Evolutionary conservation across 2,797 vertebrate species (phyloP), one percentile per base, ranked within the genome.

Genomic region (Mico argentatus): DNA sequence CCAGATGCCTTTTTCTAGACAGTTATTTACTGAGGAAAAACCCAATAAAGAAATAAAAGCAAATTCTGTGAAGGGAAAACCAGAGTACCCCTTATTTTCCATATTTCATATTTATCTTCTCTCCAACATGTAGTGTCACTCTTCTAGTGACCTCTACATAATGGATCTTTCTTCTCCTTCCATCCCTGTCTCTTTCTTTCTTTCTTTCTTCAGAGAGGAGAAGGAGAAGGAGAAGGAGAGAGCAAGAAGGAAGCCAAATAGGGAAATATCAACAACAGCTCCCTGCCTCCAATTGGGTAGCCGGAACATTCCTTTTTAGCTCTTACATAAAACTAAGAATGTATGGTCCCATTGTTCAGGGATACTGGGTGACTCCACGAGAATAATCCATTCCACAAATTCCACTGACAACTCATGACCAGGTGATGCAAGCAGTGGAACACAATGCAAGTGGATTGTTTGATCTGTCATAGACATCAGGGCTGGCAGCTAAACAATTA

Each of bases 321-420:
- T 72, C 92, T 94, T 88, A 91, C 2, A 67, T 84, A 83, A 97
- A 97, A 91, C 72, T 1, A 59, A 82, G 97, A 96, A 85, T 87
- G 94, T 80, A 81, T 39, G 82, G 36, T 64, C 19, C 46, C 88
- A 76, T 95, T 97, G 94, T 96, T 96, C 39, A 30, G 88, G 87
- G 93, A 50, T 88, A 75, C 48, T 72, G 61, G 82, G 96, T 91
- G 93, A 96, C 83, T 94, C 67, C 70, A 24, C 70, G 93, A 96
- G 98, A 98, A 98, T 97, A 98, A 95, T 88, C 94, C 97, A 98
- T 98, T 98, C 98, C 98, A 88, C 24, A 84, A 93, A 92, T 98
- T 98, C 98, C 98, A 93, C 41, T 5, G 17, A 90, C 73, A 41
- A 11, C 85, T 91, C 30, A 82, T 94, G 98, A 88, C 93, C 94